Base-by-base conservation (phyloP, 2,113 vertebrate genomes). In the Urocynchramus pylzowi region DNA sequence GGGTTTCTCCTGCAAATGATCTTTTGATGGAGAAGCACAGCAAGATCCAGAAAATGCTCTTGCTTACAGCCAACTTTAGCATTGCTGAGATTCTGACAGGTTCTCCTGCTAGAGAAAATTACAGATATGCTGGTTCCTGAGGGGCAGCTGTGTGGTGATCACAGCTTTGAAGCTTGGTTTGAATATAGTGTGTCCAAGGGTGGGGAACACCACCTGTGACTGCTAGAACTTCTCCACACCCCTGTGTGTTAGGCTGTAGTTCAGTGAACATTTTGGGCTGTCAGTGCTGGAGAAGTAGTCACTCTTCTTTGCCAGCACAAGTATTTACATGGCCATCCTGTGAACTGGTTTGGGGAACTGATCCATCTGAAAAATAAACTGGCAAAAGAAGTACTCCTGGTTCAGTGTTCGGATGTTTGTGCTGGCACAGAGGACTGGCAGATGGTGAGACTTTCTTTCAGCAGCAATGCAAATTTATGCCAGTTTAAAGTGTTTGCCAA, bases 401-500 rank as follows among this genome's bases (percentile, higher is more conserved):
- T 97, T 95, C 91, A 81, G 60, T 56, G 52, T 93, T 93, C 41
- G 69, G 95, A 95, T 96, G 96, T 97, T 97, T 97, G 93, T 96
- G 89, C 95, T 97, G 96, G 96, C 95, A 56, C 76, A 56, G 56
- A 24, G 73, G 73, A 41, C 68, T 95, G 95, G 94, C 93, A 95
- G 89, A 97, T 95, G 95, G 80, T 96, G 80, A 97, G 69, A 82
- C 76, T 95, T 95, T 92, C 94, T 95, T 97, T 95, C 95, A 96
- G 91, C 95, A 89, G 94, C 89, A 52, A 9, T 71, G 80, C 77
- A 95, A 95, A 96, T 96, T 97, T 96, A 95, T 97, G 93, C 96
- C 96, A 92, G 69, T 49, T 84, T 90, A 33, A 95, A 87, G 60
- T 41, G 73, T 95, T 95, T 96, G 95, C 96, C 96, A 97, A 87